A percentile compares a stretch with the other conserved stretches of the same genome.
Conservation (phyloP, 2,113 vertebrate genomes). For the Vulpes vulpes region DNA sequence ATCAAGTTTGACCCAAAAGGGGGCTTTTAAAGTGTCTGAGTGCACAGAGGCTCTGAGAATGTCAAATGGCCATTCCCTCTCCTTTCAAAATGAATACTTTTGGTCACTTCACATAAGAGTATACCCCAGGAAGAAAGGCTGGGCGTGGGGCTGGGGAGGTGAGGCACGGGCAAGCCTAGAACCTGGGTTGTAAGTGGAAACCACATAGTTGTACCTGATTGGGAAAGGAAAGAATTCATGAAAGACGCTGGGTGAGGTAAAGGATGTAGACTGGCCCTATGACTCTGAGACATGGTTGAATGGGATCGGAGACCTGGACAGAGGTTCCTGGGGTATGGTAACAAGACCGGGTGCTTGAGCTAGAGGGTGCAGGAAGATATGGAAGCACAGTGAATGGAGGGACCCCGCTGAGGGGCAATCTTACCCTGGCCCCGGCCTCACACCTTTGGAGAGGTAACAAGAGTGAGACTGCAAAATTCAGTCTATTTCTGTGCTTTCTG, state of each 20-base stretch:
- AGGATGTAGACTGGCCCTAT: background rate
- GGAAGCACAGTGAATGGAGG: background rate
- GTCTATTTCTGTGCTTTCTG: background rate
- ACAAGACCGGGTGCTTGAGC: background rate
- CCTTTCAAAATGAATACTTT: background rate
- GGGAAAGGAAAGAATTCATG: background rate
- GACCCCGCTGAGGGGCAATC: too few relatives aligned
- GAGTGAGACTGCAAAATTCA: background rate
- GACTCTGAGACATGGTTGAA: background rate
- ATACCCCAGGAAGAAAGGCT: background rate
- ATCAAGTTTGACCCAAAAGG: background rate
- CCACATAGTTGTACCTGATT: background rate
- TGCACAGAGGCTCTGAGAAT: background rate
- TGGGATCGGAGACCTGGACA: background rate
- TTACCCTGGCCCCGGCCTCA: background rate
- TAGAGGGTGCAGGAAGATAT: background rate
- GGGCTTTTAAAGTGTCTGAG: background rate
- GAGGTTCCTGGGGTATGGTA: background rate
- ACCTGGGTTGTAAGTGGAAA: background rate
- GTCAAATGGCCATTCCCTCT: background rate
- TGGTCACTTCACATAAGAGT: background rate
- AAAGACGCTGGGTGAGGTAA: background rate
- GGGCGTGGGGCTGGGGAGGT: background rate
- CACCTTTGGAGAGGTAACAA: background rate
- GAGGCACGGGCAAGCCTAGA: background rate